Percentiles rank a stretch among this genome's conserved stretches.
Conservation (phyloP, 2,797 vertebrate genomes). For the Pyrrhura leucotis region DNA sequence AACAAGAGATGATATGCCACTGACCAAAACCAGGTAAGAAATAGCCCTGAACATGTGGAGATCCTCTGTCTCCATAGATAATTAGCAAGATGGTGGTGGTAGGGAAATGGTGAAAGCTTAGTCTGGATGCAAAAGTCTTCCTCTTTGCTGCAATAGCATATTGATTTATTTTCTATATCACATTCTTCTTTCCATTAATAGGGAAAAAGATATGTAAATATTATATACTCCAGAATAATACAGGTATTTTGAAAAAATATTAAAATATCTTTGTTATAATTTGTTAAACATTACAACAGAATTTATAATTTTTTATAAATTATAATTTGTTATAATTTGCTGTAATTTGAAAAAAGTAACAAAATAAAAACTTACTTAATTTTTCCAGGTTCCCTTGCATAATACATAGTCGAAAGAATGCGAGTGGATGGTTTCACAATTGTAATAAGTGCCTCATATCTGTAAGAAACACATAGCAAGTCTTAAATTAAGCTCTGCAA, state of each 20-base stretch:
- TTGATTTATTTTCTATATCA: not conserved
- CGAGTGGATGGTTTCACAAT: conserved; percentile 92
- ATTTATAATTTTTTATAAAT: not conserved
- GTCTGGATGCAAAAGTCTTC: not conserved
- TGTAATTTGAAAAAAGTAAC: conserved; percentile 23
- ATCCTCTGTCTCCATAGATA: not conserved
- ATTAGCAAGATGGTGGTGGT: not conserved
- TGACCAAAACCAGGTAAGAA: not conserved
- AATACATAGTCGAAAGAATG: conserved; percentile 96
- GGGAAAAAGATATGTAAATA: not conserved
- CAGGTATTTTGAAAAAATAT: not conserved
- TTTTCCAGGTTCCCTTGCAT: conserved; percentile 95
- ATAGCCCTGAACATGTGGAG: not conserved
- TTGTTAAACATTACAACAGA: not conserved
- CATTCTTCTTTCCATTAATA: not conserved
- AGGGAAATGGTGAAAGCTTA: not conserved
- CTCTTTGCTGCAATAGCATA: not conserved
- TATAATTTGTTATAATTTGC: not conserved
- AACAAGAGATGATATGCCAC: not conserved
- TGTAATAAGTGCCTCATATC: conserved; percentile 90
- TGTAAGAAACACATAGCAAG: conserved; percentile 61
- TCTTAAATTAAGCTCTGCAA: not conserved
- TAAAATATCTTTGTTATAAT: not conserved
- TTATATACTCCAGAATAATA: not conserved
- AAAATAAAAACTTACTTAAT: conserved; percentile 86